Evolutionary conservation across 2,797 vertebrate species (phyloP).

Genomic region (Propithecus deckenii): DNA sequence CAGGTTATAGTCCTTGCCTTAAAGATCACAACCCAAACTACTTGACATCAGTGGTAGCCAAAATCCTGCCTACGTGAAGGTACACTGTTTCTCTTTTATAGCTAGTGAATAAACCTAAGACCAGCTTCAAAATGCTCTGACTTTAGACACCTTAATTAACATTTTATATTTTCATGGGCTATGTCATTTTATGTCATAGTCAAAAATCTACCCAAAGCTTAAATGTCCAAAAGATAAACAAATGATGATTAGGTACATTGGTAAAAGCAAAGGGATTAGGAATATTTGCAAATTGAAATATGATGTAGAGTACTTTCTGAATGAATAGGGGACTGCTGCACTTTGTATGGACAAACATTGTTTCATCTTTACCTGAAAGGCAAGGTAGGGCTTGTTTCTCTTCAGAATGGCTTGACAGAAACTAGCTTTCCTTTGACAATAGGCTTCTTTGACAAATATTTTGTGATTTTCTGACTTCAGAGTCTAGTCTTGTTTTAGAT

Average conservation of each 20-base stretch:
- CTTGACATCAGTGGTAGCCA: neutral
- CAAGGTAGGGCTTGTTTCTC: neutral
- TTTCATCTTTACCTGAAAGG: neutral
- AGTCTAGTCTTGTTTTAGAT: neutral
- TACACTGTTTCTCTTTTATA: neutral
- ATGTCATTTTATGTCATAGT: neutral
- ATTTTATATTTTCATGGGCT: constrained; percentile 4
- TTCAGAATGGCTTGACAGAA: neutral
- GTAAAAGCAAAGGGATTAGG: neutral
- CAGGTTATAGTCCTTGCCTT: neutral
- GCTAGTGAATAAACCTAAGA: neutral
- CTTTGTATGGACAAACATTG: neutral
- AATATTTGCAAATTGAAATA: neutral
- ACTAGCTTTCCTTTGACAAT: neutral
- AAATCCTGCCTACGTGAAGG: neutral
- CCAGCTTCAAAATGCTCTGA: neutral
- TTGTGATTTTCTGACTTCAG: neutral
- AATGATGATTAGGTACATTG: neutral
- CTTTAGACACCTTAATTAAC: neutral
- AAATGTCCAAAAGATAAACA: neutral
- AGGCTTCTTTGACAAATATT: neutral
- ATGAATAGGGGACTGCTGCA: neutral
- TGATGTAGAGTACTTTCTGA: neutral
- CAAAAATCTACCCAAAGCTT: neutral
- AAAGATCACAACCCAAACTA: neutral